Percentiles rank a stretch among this genome's conserved stretches.
phyloP scores from a whole-genome alignment of 2,113 vertebrate species.

The Paradisaea rubra region DNA sequence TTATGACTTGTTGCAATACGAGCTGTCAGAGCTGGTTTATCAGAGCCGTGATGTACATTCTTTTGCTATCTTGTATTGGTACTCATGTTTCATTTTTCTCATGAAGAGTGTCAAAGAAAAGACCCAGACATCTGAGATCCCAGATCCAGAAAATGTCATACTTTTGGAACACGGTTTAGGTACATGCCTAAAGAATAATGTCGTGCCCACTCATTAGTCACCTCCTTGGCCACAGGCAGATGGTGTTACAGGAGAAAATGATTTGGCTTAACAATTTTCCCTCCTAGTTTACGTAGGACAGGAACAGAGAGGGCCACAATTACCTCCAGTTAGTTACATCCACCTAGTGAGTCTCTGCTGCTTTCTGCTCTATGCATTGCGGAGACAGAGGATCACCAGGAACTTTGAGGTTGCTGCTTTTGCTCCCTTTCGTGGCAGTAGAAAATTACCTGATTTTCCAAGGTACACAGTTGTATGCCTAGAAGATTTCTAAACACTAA shows the following conservation, averaged over 20 bases:
- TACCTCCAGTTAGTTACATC: background rate
- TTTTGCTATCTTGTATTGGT: background rate
- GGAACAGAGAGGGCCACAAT: background rate
- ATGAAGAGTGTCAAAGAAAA: background rate
- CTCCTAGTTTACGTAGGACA: background rate
- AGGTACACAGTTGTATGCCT: background rate
- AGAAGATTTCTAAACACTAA: background rate
- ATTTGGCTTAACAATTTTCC: background rate
- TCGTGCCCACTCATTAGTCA: background rate
- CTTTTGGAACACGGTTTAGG: background rate
- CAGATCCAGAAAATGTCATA: background rate
- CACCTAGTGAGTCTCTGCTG: background rate
- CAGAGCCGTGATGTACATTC: background rate
- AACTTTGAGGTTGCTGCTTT: background rate
- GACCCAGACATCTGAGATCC: background rate
- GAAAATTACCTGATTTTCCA: background rate
- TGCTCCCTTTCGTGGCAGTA: background rate
- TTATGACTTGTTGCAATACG: background rate
- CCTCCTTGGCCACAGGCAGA: background rate
- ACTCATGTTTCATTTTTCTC: background rate
- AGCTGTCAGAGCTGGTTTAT: constrained; percentile 26
- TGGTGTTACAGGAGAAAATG: background rate
- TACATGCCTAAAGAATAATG: background rate
- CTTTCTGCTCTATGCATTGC: background rate
- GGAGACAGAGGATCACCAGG: background rate